A percentile compares a stretch with the other conserved stretches of the same genome.
Conservation (phyloP, 1,140 invertebrate species). For the Drosophila takahashii region DNA sequence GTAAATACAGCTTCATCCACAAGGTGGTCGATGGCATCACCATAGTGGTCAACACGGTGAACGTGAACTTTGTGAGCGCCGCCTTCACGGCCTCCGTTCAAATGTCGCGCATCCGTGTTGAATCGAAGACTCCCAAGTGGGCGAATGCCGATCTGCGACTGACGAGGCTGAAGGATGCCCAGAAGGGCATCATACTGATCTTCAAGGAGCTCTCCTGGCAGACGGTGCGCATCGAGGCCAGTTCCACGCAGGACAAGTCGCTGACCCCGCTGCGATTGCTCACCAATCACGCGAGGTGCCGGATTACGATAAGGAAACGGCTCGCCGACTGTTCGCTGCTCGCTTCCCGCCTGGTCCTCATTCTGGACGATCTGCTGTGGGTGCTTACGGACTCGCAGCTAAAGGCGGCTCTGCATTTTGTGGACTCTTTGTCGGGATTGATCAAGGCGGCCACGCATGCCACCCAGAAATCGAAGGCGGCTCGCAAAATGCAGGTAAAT, state of each 20-base stretch:
- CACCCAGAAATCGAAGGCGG: slow-evolving; percentile 94
- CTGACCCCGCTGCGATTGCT: slow-evolving; percentile 96
- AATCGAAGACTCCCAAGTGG: slow-evolving; percentile 97
- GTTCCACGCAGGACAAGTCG: slow-evolving; percentile 91
- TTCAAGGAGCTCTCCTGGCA: slow-evolving; percentile 99
- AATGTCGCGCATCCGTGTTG: slow-evolving; percentile 96
- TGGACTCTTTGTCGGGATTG: slow-evolving; percentile 94
- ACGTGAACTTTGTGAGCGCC: slow-evolving; percentile 96
- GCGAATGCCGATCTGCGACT: slow-evolving; percentile 92
- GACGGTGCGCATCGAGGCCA: slow-evolving; percentile 96
- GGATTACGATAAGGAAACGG: slow-evolving; percentile 98
- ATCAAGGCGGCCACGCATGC: slow-evolving; percentile 93
- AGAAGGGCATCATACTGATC: slow-evolving; percentile 95
- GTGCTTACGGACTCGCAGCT: slow-evolving; percentile 98
- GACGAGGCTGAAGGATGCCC: slow-evolving; percentile 95
- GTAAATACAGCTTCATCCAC: slow-evolving; percentile 95
- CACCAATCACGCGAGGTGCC: slow-evolving; percentile 97
- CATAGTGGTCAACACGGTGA: slow-evolving; percentile 96
- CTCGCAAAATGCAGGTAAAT: slow-evolving; percentile 93
- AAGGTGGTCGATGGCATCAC: slow-evolving; percentile 99
- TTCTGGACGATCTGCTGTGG: slow-evolving; percentile 99
- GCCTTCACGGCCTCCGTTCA: slow-evolving; percentile 97
- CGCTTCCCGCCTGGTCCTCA: slow-evolving; percentile 95
- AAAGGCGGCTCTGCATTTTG: slow-evolving; percentile 96
- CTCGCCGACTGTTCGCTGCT: slow-evolving; percentile 94